These are phyloP conservation scores for Goniozus legneri DNA, from an alignment of 1,140 invertebrate species.

Conservation along the genomic window DNA sequence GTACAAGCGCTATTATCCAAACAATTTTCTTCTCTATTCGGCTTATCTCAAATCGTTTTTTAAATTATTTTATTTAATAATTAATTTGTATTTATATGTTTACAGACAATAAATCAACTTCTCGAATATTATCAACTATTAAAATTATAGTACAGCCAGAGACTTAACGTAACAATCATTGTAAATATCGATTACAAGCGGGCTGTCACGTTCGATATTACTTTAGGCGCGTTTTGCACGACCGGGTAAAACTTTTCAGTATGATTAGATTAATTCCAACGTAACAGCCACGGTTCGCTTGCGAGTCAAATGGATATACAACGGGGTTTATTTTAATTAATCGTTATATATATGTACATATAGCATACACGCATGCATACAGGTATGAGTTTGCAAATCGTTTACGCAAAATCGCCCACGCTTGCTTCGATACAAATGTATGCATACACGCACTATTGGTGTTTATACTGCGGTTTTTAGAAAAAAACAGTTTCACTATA, in stretches of 20 bases:
- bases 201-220: constrained; percentile 24
- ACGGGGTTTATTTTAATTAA: constrained; percentile 30
- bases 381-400: constrained; percentile 8
- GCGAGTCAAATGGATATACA: constrained; percentile 36
- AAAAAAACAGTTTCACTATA: too few species aligned
- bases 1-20: constrained; percentile 32
- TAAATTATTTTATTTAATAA: constrained; percentile 34
- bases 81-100: constrained; percentile 36
- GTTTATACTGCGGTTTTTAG: constrained; percentile 14
- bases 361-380: constrained; percentile 15
- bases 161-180: constrained; percentile 42
- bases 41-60: too few species aligned
- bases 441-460: too few species aligned
- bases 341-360: constrained; percentile 21
- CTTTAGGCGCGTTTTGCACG: not conserved
- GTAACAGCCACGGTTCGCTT: constrained; percentile 24
- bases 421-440: constrained; percentile 17
- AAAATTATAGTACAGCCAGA: constrained; percentile 51
- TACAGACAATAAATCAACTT: constrained; percentile 27
- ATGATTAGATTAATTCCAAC: constrained; percentile 12
- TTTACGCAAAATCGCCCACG: constrained; percentile 10
- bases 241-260: not conserved
- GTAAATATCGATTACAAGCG: constrained; percentile 39
- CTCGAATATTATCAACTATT: constrained; percentile 43
- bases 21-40: constrained; percentile 10